phyloP scores from a whole-genome alignment of 2,888 invertebrate species.

The Capitulum mitella region DNA sequence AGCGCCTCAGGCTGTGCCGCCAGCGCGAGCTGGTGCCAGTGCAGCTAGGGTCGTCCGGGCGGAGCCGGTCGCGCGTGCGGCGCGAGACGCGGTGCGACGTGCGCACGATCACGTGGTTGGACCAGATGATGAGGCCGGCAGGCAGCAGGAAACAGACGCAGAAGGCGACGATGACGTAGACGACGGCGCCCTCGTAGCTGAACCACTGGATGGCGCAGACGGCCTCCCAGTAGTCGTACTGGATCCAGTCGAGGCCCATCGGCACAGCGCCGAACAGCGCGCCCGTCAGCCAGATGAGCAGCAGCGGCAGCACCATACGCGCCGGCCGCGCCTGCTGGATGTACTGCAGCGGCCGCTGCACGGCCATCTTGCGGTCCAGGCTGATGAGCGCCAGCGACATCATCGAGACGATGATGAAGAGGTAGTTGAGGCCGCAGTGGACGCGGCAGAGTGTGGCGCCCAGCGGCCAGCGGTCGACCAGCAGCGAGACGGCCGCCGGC shows the following conservation, averaged over 20 bases:
- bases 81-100: neutral
- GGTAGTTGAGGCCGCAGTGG: conserved; percentile 28
- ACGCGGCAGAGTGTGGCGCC: conserved; percentile 12
- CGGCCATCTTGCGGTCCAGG: conserved; percentile 27
- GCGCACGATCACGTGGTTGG: conserved; percentile 25
- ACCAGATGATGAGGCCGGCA: conserved; percentile 25
- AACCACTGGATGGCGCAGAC: conserved; percentile 30
- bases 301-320: conserved; percentile 13
- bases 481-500: conserved; percentile 25
- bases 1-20: too few relatives aligned
- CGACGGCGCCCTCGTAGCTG: neutral
- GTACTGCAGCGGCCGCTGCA: conserved; percentile 24
- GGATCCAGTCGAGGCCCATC: conserved; percentile 22
- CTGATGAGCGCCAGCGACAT: conserved; percentile 28
- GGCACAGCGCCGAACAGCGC: conserved; percentile 19
- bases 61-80: neutral
- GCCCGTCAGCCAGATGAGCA: neutral
- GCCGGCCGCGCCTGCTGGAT: neutral
- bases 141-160: conserved; percentile 27
- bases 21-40: too few relatives aligned
- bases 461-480: conserved; percentile 29
- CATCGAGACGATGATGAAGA: conserved; percentile 28
- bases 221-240: conserved; percentile 30
- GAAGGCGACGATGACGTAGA: conserved; percentile 28
- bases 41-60: neutral